phyloP scores from a whole-genome alignment of 2,113 vertebrate species.

The Microcebus lehilahytsara region DNA sequence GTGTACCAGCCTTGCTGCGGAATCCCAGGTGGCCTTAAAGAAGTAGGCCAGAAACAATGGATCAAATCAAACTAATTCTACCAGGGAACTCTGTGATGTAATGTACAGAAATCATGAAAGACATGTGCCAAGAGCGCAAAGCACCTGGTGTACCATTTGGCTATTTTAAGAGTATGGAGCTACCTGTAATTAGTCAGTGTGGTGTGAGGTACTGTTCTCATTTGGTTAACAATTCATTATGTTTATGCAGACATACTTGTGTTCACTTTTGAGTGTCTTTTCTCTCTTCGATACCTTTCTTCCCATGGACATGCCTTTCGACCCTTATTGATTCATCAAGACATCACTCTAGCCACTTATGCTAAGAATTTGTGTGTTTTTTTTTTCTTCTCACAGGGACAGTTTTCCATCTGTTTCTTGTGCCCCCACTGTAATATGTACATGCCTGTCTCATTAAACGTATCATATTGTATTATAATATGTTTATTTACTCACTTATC shows the following conservation, averaged over 20 bases:
- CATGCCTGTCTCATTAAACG: background rate
- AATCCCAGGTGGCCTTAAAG: background rate
- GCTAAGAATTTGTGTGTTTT: background rate
- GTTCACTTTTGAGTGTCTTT: background rate
- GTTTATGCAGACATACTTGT: background rate
- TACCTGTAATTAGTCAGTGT: background rate
- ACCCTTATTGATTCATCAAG: background rate
- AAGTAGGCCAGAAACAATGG: background rate
- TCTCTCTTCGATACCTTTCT: background rate
- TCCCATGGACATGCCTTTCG: background rate
- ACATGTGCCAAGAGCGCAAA: background rate
- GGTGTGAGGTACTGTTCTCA: background rate
- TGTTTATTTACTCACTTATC: background rate
- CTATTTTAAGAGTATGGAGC: slow-evolving; percentile 19
- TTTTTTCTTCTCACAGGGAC: background rate
- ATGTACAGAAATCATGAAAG: background rate
- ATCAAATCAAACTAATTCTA: slow-evolving; percentile 5
- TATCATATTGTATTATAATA: background rate
- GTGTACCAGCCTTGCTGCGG: background rate
- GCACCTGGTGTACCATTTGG: background rate
- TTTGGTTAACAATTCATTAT: background rate
- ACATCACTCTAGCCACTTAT: background rate
- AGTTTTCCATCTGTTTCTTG: background rate
- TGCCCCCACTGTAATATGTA: background rate
- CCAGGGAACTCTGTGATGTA: background rate